A percentile compares a stretch with the other conserved stretches of the same genome.
These are phyloP conservation scores for Malacosoma neustria DNA, from an alignment of 2,888 invertebrate species.

Conservation along the genomic window DNA sequence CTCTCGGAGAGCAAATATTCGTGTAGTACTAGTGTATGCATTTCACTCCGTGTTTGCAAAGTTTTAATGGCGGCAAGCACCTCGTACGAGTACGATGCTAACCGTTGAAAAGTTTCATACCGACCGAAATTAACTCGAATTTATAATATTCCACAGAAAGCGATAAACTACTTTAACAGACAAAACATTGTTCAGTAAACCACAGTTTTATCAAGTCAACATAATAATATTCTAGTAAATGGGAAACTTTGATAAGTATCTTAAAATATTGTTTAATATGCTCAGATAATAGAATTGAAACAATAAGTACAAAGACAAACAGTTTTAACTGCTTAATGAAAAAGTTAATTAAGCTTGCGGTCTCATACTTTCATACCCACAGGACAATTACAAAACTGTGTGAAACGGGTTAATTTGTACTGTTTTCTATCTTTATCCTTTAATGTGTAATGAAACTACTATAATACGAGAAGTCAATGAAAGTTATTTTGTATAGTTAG, in stretches of 20 bases:
- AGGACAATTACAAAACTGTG: background rate
- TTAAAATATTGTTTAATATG: background rate
- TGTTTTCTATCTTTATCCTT: too few species aligned
- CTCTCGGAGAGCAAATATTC: background rate
- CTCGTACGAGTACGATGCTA: slow-evolving; percentile 8
- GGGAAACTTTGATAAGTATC: background rate
- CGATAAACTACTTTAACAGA: background rate
- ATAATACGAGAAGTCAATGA: too few species aligned
- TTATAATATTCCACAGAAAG: background rate
- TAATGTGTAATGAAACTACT: too few species aligned
- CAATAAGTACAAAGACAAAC: slow-evolving; percentile 23
- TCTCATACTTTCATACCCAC: background rate
- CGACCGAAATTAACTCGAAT: background rate
- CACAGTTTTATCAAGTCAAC: background rate
- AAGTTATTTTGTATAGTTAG: too few species aligned
- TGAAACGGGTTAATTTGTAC: too few species aligned
- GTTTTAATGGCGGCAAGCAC: slow-evolving; percentile 35
- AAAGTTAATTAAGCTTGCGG: slow-evolving; percentile 32
- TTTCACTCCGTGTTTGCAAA: slow-evolving; percentile 22
- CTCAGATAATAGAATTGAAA: slow-evolving; percentile 2
- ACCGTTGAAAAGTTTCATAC: slow-evolving; percentile 1
- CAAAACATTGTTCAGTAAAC: background rate
- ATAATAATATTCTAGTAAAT: background rate
- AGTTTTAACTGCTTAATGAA: slow-evolving; percentile 28
- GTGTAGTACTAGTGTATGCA: slow-evolving; percentile 13